Evolutionary conservation across 2,888 invertebrate species (phyloP).

Genomic region (Heteromurus nitidus): DNA sequence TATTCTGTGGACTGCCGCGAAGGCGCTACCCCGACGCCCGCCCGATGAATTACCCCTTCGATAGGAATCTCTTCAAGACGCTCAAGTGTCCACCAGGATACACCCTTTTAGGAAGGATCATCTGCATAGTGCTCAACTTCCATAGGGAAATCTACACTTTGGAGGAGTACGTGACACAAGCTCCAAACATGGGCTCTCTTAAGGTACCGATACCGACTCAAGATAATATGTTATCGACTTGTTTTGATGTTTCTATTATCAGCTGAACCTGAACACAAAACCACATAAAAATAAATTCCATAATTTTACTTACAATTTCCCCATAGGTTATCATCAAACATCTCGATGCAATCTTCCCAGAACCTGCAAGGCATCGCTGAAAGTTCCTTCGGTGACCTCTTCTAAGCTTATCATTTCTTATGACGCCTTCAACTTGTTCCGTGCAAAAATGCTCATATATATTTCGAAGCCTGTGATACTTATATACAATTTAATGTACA

Average conservation of each 20-base stretch:
- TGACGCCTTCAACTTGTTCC: too few species aligned
- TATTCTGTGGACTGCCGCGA: slow-evolving; percentile 56
- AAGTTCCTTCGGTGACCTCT: too few species aligned
- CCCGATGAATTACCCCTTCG: slow-evolving; percentile 55
- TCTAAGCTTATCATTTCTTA: too few species aligned
- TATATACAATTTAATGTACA: too few species aligned
- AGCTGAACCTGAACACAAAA: too few species aligned
- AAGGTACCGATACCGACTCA: slow-evolving; percentile 35
- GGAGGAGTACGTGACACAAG: slow-evolving; percentile 43
- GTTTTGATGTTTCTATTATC: too few species aligned
- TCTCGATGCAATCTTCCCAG: slow-evolving; percentile 17
- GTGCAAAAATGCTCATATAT: too few species aligned
- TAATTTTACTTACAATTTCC: not conserved
- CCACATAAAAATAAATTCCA: too few species aligned
- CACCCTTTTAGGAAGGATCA: slow-evolving; percentile 17
- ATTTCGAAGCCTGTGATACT: too few species aligned
- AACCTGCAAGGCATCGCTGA: slow-evolving; percentile 33
- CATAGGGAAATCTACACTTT: slow-evolving; percentile 30
- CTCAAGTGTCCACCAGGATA: slow-evolving; percentile 39
- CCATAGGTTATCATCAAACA: slow-evolving; percentile 33
- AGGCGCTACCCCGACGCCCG: slow-evolving; percentile 44
- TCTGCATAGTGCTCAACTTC: slow-evolving; percentile 39
- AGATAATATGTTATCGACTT: too few species aligned
- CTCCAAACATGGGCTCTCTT: slow-evolving; percentile 48
- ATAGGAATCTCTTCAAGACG: slow-evolving; percentile 34